A percentile compares a stretch with the other conserved stretches of the same genome.
Evolutionary conservation across 2,113 vertebrate species (phyloP).

Genomic region (Ondatra zibethicus): DNA sequence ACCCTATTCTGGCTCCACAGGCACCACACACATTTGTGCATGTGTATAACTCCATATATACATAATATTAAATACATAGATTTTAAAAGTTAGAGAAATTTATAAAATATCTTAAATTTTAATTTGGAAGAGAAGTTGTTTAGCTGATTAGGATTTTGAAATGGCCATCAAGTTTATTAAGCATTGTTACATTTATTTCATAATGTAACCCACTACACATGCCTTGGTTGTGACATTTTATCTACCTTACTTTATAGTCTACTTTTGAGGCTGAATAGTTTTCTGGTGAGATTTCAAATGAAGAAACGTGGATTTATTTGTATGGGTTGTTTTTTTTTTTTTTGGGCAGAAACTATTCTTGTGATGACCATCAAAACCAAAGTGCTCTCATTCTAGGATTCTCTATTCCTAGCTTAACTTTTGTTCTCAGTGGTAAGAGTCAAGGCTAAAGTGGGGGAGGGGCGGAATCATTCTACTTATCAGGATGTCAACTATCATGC

Average conservation of each 20-base stretch:
- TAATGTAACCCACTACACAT: not conserved
- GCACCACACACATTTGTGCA: not conserved
- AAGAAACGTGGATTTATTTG: conserved; percentile 50
- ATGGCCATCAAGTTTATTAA: not conserved
- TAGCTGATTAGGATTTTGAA: conserved; percentile 7
- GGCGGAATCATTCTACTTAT: not conserved
- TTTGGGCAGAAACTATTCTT: conserved; percentile 15
- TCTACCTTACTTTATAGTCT: not conserved
- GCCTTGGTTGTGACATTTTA: not conserved
- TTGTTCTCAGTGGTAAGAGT: not conserved
- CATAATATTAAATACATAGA: not conserved
- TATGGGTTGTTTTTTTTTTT: no score
- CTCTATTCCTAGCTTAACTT: not conserved
- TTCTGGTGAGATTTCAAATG: conserved; percentile 49
- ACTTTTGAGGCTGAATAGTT: not conserved
- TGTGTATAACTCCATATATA: not conserved
- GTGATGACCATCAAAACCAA: conserved; percentile 2
- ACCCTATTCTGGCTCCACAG: not conserved
- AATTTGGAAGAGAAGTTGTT: not conserved
- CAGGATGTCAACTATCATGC: not conserved
- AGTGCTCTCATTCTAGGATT: not conserved
- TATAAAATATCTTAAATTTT: conserved; percentile 31
- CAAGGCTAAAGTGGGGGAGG: not conserved
- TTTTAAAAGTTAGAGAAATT: not conserved
- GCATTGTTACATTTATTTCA: not conserved